Evolutionary conservation across 2,888 invertebrate genomes (phyloP), one percentile per base, ranked within the genome.

Genomic region (Acronicta leporina): DNA sequence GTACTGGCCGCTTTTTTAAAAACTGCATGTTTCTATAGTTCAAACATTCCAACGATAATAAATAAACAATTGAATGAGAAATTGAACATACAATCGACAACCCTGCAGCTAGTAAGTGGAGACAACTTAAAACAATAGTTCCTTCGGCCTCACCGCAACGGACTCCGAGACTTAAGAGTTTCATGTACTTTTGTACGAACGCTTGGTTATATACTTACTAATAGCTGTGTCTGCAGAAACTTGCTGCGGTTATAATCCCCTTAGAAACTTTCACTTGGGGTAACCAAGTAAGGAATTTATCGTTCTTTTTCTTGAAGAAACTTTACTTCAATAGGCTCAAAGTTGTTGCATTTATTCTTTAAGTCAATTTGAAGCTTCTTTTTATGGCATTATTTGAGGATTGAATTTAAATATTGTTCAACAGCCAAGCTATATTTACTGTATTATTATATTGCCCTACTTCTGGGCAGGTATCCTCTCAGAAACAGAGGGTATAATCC

Each of bases 111-210:
- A 44, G 43, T 45, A 64, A 78, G 62, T 67, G 62, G 43, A 13
- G 8, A 43, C 41, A 72, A 78, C 68, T 72, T 63, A 63, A 60
- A 75, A 67, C 75, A 78, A 78, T 78, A 75, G 76, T 75, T 75
- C 61, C 57, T 38, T 9, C 56, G 20, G 42, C n/a, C 38, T n/a
- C 55, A 71, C 75, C 67, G 44, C 78, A 70, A 33, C 41, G 45
- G 60, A 70, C 54, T 57, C 61, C 42, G 14, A 27, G 61, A 60
- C 65, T 75, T 63, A 78, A 65, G 64, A 63, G 65, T 75, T 65
- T 38, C 56, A 52, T 45, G 62, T 68, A 61, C 54, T 63, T 68
- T 68, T 44, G 54, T 63, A 49, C 59, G 43, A 72, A 56, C 55
- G 68, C 63, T 62, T 71, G 62, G 59, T 71, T 74, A 58, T 77